Conservation (phyloP, 37 sponge, comb jelly and placozoan species). For the Sycon ciliatum region DNA sequence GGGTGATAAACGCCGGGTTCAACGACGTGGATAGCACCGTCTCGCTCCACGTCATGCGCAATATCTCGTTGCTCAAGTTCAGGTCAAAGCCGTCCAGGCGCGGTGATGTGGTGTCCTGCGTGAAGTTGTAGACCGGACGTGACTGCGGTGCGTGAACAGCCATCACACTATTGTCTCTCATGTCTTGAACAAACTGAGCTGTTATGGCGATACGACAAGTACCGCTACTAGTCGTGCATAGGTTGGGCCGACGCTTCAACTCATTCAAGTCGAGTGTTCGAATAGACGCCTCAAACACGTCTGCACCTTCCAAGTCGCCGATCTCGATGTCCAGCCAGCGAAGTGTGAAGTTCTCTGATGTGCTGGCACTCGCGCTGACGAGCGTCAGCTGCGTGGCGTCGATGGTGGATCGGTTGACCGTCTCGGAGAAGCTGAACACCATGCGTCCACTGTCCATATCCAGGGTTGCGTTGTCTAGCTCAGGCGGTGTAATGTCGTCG, state of each 20-base stretch:
- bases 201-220: no score
- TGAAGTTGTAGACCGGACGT: slow-evolving; percentile 18
- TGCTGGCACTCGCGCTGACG: slow-evolving; percentile 22
- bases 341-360: no score
- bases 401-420: slow-evolving; percentile 61
- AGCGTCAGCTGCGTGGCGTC: slow-evolving; percentile 61
- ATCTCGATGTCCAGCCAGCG: no score
- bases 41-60: slow-evolving; percentile 59
- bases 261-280: slow-evolving; percentile 81
- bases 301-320: no score
- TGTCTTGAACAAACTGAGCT: no score
- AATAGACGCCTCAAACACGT: no score
- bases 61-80: slow-evolving; percentile 39
- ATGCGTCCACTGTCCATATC: slow-evolving; percentile 72
- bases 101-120: slow-evolving; percentile 48
- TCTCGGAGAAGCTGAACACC: slow-evolving; percentile 64
- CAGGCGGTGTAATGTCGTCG: slow-evolving; percentile 64
- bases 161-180: slow-evolving; percentile 49
- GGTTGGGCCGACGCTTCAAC: slow-evolving; percentile 62
- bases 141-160: slow-evolving; percentile 50
- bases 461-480: slow-evolving; percentile 53
- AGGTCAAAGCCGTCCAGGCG: slow-evolving; percentile 46
- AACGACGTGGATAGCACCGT: slow-evolving; percentile 39
- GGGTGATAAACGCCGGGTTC: slow-evolving; percentile 1
- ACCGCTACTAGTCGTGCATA: no score